phyloP scores from a whole-genome alignment of 2,888 invertebrate species.

The Hybos culiciformis region DNA sequence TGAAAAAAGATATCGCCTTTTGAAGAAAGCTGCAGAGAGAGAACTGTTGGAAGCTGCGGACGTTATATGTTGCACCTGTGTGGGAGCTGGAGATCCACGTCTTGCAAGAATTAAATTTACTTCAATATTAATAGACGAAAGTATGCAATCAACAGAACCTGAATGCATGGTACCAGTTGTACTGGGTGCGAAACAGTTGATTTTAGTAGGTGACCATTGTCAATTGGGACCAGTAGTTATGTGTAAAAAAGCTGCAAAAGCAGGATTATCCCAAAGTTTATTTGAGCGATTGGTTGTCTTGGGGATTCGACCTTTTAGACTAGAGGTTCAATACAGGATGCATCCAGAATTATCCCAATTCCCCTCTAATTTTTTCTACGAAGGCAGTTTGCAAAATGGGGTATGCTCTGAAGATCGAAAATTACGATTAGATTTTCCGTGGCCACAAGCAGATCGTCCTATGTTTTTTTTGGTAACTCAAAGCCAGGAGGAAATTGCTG shows the following conservation, averaged over 20 bases:
- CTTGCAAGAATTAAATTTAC: slow-evolving; percentile 88
- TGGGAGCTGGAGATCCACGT: slow-evolving; percentile 93
- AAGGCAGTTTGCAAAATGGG: slow-evolving; percentile 96
- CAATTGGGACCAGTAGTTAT: slow-evolving; percentile 98
- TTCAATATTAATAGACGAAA: slow-evolving; percentile 93
- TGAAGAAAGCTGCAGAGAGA: slow-evolving; percentile 83
- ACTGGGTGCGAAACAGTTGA: slow-evolving; percentile 89
- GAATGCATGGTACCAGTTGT: slow-evolving; percentile 99
- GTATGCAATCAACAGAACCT: slow-evolving; percentile 93
- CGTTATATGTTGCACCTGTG: slow-evolving; percentile 98
- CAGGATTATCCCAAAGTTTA: slow-evolving; percentile 91
- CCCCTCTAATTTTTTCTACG: slow-evolving; percentile 98
- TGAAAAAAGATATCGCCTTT: slow-evolving; percentile 80
- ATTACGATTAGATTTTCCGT: slow-evolving; percentile 90
- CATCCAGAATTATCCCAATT: slow-evolving; percentile 95
- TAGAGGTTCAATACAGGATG: slow-evolving; percentile 98
- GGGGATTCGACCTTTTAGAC: slow-evolving; percentile 89
- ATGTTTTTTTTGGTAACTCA: slow-evolving; percentile 99
- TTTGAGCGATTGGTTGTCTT: slow-evolving; percentile 95
- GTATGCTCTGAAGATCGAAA: slow-evolving; percentile 93
- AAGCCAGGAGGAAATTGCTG: slow-evolving; percentile 97
- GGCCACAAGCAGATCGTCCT: slow-evolving; percentile 92
- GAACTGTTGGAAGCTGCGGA: slow-evolving; percentile 90
- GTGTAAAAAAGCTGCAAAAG: slow-evolving; percentile 97
- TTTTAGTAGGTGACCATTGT: slow-evolving; percentile 97